Evolutionary conservation across 2,888 invertebrate genomes (phyloP).

Genomic region (Quadroppia sp.): DNA sequence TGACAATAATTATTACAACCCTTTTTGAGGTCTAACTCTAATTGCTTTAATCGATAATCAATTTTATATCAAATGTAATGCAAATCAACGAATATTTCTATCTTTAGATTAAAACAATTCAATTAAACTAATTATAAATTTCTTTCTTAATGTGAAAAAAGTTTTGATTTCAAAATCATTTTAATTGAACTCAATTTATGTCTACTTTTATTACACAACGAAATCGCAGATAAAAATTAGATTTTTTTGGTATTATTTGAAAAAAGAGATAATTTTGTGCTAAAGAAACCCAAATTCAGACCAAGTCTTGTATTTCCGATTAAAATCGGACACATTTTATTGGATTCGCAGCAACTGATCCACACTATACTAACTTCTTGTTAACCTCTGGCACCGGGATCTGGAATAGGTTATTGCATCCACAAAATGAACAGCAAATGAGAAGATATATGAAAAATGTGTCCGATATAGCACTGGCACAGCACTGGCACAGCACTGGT

Average conservation of each 20-base stretch:
- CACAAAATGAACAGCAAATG: neutral
- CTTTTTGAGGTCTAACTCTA: too few species aligned
- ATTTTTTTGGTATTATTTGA: too few species aligned
- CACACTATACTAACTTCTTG: neutral
- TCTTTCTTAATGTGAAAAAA: too few species aligned
- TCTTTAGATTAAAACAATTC: too few species aligned
- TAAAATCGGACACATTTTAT: slow-evolving; percentile 18
- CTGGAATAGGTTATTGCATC: neutral
- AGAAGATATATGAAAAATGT: slow-evolving; percentile 6
- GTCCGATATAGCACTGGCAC: neutral
- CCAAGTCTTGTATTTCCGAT: slow-evolving; percentile 21
- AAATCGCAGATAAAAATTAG: too few species aligned
- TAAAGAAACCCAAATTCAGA: too few species aligned
- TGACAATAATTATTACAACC: too few species aligned
- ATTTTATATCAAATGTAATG: too few species aligned
- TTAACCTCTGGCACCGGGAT: slow-evolving; percentile 17
- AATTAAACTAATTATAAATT: too few species aligned
- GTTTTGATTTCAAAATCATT: neutral
- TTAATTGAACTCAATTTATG: neutral
- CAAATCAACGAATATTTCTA: too few species aligned
- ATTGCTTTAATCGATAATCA: too few species aligned
- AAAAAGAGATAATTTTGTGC: too few species aligned
- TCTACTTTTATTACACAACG: neutral
- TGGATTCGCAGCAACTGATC: slow-evolving; percentile 10
- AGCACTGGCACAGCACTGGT: neutral